Evolutionary conservation across 2,797 vertebrate genomes (phyloP), one percentile per base, ranked within the genome.

Genomic region (Nannoperca australis): DNA sequence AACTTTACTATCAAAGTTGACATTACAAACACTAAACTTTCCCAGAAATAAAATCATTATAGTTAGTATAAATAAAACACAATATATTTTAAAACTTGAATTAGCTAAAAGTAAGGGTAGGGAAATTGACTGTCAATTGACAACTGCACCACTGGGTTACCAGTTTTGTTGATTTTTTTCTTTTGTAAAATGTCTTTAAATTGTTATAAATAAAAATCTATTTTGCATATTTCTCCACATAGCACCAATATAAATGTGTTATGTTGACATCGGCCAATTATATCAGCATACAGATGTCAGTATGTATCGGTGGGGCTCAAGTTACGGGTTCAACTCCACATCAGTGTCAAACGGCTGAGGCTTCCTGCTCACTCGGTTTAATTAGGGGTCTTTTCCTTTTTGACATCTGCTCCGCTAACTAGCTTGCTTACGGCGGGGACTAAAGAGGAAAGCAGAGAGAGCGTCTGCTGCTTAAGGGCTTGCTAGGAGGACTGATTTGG

Each of bases 371-470:
- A 40, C 47, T 49, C 51, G 20, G 36, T 63, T 60, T 82, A 76
- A 83, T 79, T 79, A 63, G 42, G 54, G 54, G 64, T 50, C 32
- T n/a, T 56, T 69, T 30, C 15, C 38, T 60, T 51, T 32, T 13
- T 73, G 70, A 75, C 63, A 84, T 67, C 34, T 67, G 66, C 20
- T 30, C 60, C 2, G 49, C 51, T 76, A 64, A 54, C 78, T 54
- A 61, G n/a, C 56, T 76, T 44, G 18, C 70, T 68, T 22, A 70
- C 22, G 59, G 30, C 71, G 24, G 22, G 1, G 32, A 47, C 27
- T 74, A 18, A 63, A 50, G 63, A 53, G 27, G 40, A 56, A 34
- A 20, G 40, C 17, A n/a, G 63, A 30, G 71, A 44, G 17, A 69
- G 73, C 34, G 27, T 34, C 36, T 27, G 58, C 30, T 32, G 53